Evolutionary conservation across 2,113 vertebrate species (phyloP).

Genomic region (Fregata magnificens): DNA sequence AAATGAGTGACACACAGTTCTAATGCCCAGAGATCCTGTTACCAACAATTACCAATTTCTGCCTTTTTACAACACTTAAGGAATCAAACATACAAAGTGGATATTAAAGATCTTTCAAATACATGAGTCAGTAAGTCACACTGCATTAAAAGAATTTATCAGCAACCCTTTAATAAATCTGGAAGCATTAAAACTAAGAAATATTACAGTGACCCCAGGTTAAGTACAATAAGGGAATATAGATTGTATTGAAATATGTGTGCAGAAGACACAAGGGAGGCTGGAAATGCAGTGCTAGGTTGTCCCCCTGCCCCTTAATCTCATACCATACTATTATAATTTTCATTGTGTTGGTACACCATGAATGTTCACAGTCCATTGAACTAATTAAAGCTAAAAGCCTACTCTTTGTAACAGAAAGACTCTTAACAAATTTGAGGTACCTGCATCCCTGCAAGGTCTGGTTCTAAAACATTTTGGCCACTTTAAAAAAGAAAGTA

Average conservation of each 20-base stretch:
- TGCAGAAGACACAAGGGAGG: background rate
- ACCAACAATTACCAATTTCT: constrained; percentile 72
- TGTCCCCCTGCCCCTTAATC: background rate
- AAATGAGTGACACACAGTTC: constrained; percentile 72
- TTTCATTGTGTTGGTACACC: background rate
- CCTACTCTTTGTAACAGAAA: background rate
- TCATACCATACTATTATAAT: background rate
- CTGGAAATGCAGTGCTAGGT: background rate
- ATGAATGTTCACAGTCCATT: background rate
- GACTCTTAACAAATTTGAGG: background rate
- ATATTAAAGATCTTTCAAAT: constrained; percentile 51
- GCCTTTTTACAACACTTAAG: constrained; percentile 72
- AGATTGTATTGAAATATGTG: background rate
- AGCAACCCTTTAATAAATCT: constrained; percentile 36
- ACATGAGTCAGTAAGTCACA: constrained; percentile 41
- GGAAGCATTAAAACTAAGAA: constrained; percentile 39
- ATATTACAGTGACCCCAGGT: constrained; percentile 32
- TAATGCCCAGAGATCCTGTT: constrained; percentile 70
- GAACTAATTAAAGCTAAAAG: background rate
- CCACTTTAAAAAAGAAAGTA: background rate
- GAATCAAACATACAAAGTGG: constrained; percentile 61
- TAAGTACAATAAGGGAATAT: constrained; percentile 33
- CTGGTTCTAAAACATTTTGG: background rate
- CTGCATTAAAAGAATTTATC: constrained; percentile 60
- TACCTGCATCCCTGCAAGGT: background rate